These are phyloP conservation scores for Gobio gobio DNA, from an alignment of 2,113 vertebrate genomes.

Conservation along the genomic window DNA sequence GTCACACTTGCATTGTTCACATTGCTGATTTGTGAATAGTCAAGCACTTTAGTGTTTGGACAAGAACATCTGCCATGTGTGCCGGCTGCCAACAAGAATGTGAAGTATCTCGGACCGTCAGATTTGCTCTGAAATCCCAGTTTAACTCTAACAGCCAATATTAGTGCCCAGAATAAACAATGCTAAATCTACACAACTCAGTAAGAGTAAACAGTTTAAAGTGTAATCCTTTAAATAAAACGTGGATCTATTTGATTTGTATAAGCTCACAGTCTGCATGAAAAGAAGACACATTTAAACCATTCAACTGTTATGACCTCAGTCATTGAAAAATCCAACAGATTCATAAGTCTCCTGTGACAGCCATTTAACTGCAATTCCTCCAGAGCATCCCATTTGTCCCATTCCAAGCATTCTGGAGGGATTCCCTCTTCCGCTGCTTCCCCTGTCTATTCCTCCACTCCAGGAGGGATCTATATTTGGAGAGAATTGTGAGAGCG, in stretches of 20 bases:
- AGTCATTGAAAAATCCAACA: neutral
- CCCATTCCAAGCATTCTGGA: constrained; percentile 64
- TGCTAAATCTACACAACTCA: neutral
- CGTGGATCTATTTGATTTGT: neutral
- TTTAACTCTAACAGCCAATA: neutral
- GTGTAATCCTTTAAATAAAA: neutral
- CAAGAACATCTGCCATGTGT: constrained; percentile 45
- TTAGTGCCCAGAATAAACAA: neutral
- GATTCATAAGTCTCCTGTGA: constrained; percentile 30
- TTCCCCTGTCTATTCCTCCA: constrained; percentile 63
- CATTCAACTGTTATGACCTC: constrained; percentile 27
- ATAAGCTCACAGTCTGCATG: neutral
- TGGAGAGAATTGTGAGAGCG: constrained; percentile 56
- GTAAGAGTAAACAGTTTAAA: neutral
- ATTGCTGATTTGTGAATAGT: constrained; percentile 47
- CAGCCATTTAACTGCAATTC: constrained; percentile 7
- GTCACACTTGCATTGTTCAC: constrained; percentile 49
- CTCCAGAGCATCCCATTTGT: constrained; percentile 59
- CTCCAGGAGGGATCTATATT: constrained; percentile 65
- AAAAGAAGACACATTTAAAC: neutral
- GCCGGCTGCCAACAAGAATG: constrained; percentile 39
- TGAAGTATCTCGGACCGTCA: constrained; percentile 26
- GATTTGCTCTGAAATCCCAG: neutral
- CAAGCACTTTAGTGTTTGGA: constrained; percentile 32
- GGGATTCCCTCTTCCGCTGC: constrained; percentile 66